phyloP scores from a whole-genome alignment of 1,140 invertebrate species.

The Drosophila pruinosa region DNA sequence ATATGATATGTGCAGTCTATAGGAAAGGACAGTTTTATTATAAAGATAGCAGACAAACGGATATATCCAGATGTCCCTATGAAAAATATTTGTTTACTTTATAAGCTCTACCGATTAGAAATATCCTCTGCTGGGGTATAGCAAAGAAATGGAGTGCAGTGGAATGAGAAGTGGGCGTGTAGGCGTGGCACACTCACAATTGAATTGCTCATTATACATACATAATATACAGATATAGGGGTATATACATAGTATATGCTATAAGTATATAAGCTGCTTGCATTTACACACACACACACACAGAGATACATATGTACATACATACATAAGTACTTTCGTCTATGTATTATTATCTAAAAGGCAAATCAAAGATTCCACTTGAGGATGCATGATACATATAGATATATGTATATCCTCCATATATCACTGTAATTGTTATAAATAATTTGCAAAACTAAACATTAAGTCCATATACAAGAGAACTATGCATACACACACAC shows the following conservation, averaged over 20 bases:
- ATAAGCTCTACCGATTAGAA: not conserved
- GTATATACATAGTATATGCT: constrained; percentile 46
- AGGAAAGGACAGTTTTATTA: too few species aligned
- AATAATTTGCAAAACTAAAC: constrained; percentile 72
- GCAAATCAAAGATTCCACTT: constrained; percentile 31
- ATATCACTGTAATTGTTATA: constrained; percentile 62
- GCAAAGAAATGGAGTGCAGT: not conserved
- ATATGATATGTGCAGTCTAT: too few species aligned
- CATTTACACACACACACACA: constrained; percentile 34
- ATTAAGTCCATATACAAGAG: constrained; percentile 60
- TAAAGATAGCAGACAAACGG: too few species aligned
- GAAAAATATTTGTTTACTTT: too few species aligned
- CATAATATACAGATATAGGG: constrained; percentile 30
- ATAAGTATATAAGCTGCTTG: constrained; percentile 47
- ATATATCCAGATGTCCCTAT: too few species aligned
- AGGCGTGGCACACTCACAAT: constrained; percentile 43
- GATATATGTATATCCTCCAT: constrained; percentile 6
- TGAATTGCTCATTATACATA: constrained; percentile 65
- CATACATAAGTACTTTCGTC: not conserved
- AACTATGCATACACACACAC: constrained; percentile 15
- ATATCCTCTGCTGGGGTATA: not conserved
- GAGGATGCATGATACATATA: constrained; percentile 14
- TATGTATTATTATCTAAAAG: constrained; percentile 43
- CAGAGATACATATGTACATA: not conserved
- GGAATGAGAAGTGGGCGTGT: constrained; percentile 34